phyloP scores from a whole-genome alignment of 2,113 vertebrate genomes.

The Drymodes brunneopygia region DNA sequence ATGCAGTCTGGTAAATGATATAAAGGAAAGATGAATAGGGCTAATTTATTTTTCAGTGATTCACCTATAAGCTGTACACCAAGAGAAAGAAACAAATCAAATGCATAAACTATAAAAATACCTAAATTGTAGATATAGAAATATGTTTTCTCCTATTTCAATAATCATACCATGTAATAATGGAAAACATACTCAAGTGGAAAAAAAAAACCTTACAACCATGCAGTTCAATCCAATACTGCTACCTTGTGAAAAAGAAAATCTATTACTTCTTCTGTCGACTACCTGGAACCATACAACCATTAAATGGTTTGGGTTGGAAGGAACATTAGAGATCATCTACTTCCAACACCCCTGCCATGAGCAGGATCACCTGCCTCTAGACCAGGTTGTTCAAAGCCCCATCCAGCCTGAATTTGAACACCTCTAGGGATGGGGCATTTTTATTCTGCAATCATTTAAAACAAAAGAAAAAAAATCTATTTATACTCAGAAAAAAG shows the following conservation, averaged over 20 bases:
- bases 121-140: not conserved
- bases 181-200: not conserved
- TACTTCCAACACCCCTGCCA: not conserved
- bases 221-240: constrained; percentile 27
- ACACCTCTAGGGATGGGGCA: not conserved
- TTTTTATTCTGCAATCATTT: not conserved
- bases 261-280: not conserved
- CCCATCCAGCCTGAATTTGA: not conserved
- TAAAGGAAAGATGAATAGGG: not conserved
- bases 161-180: not conserved
- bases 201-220: not conserved
- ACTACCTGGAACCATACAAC: not conserved
- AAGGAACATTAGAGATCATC: not conserved
- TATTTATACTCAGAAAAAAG: constrained; percentile 12
- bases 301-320: not conserved
- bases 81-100: not conserved
- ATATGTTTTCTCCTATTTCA: not conserved
- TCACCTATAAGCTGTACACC: not conserved
- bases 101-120: not conserved
- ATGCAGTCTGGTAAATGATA: not conserved
- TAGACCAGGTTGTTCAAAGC: not conserved
- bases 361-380: not conserved
- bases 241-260: constrained; percentile 63
- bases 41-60: not conserved
- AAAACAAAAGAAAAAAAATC: not conserved